Evolutionary conservation across 2,113 vertebrate genomes (phyloP).

Genomic region (Vimba vimba): DNA sequence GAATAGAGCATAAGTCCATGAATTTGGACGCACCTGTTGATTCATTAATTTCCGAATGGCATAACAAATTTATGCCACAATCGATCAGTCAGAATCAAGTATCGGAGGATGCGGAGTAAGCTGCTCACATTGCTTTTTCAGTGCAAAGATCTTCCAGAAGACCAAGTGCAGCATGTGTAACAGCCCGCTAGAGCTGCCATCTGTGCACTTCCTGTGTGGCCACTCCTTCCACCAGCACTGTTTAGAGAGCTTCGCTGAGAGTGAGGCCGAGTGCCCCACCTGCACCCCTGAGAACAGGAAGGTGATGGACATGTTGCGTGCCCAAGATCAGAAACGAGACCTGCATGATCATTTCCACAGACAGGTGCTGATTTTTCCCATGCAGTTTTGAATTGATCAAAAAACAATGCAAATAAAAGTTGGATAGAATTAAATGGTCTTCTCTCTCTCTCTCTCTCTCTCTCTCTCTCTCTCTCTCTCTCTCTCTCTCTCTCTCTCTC

Average conservation of each 20-base stretch:
- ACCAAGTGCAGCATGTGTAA: constrained; percentile 99
- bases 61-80: not conserved
- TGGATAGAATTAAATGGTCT: not conserved
- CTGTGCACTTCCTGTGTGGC: constrained; percentile 94
- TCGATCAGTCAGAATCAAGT: not conserved
- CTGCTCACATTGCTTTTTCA: constrained; percentile 63
- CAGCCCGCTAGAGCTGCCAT: constrained; percentile 92
- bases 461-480: too few species aligned
- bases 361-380: constrained; percentile 79
- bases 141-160: constrained; percentile 99
- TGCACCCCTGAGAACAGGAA: constrained; percentile 96
- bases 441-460: too few species aligned
- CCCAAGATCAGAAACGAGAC: constrained; percentile 95
- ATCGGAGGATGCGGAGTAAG: not conserved
- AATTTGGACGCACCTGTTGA: not conserved
- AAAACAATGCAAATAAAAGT: not conserved
- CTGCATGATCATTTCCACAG: constrained; percentile 94
- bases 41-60: not conserved
- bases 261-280: constrained; percentile 92
- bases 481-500: too few species aligned
- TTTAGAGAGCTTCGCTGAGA: constrained; percentile 97
- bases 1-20: too few species aligned
- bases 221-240: constrained; percentile 99
- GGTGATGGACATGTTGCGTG: constrained; percentile 96
- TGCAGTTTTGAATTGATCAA: not conserved